Evolutionary conservation across 2,113 vertebrate species (phyloP), one percentile per base, ranked within the genome.

Genomic region (Prionailurus viverrinus): DNA sequence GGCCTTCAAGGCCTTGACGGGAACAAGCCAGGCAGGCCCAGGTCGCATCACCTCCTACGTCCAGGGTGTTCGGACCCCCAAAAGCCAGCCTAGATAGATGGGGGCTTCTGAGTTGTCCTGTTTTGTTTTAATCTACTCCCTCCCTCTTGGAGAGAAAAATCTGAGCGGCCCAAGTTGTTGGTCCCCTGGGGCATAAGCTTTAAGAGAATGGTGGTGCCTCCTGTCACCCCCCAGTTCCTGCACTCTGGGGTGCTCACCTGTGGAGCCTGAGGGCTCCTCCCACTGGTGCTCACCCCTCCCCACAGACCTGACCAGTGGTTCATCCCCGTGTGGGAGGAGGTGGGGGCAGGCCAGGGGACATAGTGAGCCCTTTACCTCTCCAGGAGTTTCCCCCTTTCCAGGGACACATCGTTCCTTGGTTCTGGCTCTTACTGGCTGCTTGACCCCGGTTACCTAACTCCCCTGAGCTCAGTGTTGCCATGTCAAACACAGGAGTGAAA

Each of bases 371-470:
- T 10, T 1, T 63, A 0, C 45, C 55, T 33, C 71, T 31, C 66
- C 5, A 7, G 51, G 61, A 33, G 13, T 39, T 61, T 18, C 36
- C 61, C 3, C n/a, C 39, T 10, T n/a, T 12, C 15, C 53, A 16
- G 41, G 41, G 25, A 16, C 1, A 0, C 0, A 0, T n/a, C 5
- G 0, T 5, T 15, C 29, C 29, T n/a, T 53, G 45, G 7, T 45
- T 71, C 53, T 76, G 73, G 33, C n/a, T 55, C n/a, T 53, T 51
- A 13, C 33, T 33, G 66, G 29, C 41, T n/a, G 4, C 48, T 61
- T 81, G 55, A 29, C 16, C 53, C 61, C 53, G 11, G 41, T 85
- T 19, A 27, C 36, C n/a, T 33, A 36, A 7, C 27, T n/a, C n/a
- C 12, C 63, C 14, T 31, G 29, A 76, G 73, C 51, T 69, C 58